These are phyloP conservation scores for Polydrusus cervinus DNA, from an alignment of 2,888 invertebrate species.

Conservation along the genomic window DNA sequence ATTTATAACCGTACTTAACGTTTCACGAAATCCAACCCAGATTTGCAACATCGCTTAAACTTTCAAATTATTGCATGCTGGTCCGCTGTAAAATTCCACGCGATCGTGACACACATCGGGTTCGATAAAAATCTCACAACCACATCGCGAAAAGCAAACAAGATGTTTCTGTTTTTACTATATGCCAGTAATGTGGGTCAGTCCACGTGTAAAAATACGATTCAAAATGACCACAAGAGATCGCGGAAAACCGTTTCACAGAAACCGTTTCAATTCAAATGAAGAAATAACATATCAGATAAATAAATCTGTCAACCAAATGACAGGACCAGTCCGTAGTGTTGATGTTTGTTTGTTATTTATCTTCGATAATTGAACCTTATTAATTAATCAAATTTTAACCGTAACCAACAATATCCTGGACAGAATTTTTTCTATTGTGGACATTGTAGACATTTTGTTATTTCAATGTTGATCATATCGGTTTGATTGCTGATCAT, in stretches of 20 bases:
- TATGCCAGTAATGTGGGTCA: slow-evolving; percentile 27
- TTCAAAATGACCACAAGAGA: slow-evolving; percentile 1
- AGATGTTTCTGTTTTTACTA: slow-evolving; percentile 21
- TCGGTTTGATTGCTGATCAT: too few relatives aligned
- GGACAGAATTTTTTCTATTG: too few relatives aligned
- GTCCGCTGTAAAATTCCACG: slow-evolving; percentile 23
- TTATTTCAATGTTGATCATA: too few relatives aligned
- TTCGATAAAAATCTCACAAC: slow-evolving; percentile 32
- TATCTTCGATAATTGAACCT: too few relatives aligned
- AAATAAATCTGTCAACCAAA: too few relatives aligned
- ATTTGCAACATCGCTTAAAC: slow-evolving; percentile 24
- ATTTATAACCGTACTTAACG: neutral
- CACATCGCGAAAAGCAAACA: slow-evolving; percentile 32
- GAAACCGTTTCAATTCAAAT: too few relatives aligned
- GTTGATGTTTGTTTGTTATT: too few relatives aligned
- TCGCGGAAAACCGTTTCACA: neutral
- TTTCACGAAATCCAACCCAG: neutral
- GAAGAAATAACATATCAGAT: too few relatives aligned
- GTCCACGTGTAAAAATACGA: slow-evolving; percentile 7
- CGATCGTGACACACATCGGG: slow-evolving; percentile 30
- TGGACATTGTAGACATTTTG: too few relatives aligned
- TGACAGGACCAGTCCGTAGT: too few relatives aligned
- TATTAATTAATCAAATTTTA: too few relatives aligned
- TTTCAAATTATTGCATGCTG: slow-evolving; percentile 36
- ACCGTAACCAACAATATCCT: too few relatives aligned